Evolutionary conservation across 2,888 invertebrate species (phyloP), one percentile per base, ranked within the genome.

Genomic region (Pristionchus japonicus): DNA sequence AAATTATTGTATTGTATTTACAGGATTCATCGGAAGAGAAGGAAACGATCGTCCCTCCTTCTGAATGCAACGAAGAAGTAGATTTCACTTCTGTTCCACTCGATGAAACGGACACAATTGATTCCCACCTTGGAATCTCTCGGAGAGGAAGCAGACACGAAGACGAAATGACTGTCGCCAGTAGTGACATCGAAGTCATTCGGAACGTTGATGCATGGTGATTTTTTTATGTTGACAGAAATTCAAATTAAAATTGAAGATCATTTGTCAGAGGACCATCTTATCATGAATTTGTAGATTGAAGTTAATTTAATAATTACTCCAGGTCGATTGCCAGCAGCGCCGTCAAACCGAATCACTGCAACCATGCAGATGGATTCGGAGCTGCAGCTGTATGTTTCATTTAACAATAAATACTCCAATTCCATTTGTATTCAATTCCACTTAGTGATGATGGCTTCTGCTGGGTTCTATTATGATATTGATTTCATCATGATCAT

Each of bases 151-250:
- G 74, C 9, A 87, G 88, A 17, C 90, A 90, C 70, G 90, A 90
- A 64, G 93, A 93, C 64, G 89, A 90, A 27, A 84, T 90, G n/a
- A 93, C 93, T 0, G 90, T 93, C 13, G 93, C 92, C 7, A 93
- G 93, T 23, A 93, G 93, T 77, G 93, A 93, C 84, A 93, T 93
- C 80, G 93, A 92, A 89, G 91, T 93, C 74, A 91, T 93, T 64
- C 86, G 91, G 61, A 90, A 92, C 57, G 77, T 90, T 52, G 93
- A 93, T 86, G 91, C 92, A 43, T 93, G 93, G 93, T 93, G 9
- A 70, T 34, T 70, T 23, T 20, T 15, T 17, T 3, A 67, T 67
- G 17, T 17, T 20, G 67, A n/a, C n/a, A n/a, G n/a, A n/a, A n/a
- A n/a, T 70, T 37, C 31, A 34, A 1, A 70, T 31, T 70, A 7